Percentiles rank a stretch among this genome's conserved stretches.
phyloP scores from a whole-genome alignment of 2,797 vertebrate genomes.

The Anabas testudineus region DNA sequence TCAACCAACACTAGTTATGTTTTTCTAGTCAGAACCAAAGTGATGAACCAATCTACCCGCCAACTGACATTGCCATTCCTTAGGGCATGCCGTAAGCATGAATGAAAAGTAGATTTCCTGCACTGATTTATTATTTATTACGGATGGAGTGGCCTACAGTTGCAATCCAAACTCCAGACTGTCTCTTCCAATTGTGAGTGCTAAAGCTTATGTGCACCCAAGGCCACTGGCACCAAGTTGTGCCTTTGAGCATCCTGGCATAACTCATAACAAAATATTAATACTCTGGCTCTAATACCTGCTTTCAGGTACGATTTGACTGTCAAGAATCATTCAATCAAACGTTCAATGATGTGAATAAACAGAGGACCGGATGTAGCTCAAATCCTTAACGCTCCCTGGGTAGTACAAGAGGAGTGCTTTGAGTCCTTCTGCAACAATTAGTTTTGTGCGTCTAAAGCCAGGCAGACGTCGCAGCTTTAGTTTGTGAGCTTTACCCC shows the following conservation, averaged over 20 bases:
- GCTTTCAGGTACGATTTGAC: conserved; percentile 21
- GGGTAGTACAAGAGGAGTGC: not conserved
- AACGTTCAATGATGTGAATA: conserved; percentile 42
- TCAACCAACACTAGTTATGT: not conserved
- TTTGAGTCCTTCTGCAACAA: conserved; percentile 28
- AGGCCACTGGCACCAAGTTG: conserved; percentile 29
- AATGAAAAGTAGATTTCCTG: not conserved
- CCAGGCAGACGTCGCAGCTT: conserved; percentile 32
- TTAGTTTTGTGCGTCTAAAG: conserved; percentile 38
- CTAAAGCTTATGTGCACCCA: conserved; percentile 12
- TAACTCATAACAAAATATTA: conserved; percentile 51
- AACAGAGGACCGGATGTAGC: conserved; percentile 14
- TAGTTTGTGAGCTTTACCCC: conserved; percentile 61
- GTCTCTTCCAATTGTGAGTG: conserved; percentile 17
- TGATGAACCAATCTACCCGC: not conserved
- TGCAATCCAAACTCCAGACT: too few relatives aligned
- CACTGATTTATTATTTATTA: conserved; percentile 4
- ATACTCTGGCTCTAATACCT: not conserved
- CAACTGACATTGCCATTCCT: not conserved
- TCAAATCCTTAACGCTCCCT: conserved; percentile 17
- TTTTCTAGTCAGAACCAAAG: not conserved
- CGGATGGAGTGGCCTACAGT: too few relatives aligned
- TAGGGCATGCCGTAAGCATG: not conserved
- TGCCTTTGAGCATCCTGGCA: conserved; percentile 32
- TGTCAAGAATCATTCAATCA: conserved; percentile 51